Percentiles rank a stretch among this genome's conserved stretches.
phyloP scores from a whole-genome alignment of 2,888 invertebrate genomes.

The Deilephila porcellus region DNA sequence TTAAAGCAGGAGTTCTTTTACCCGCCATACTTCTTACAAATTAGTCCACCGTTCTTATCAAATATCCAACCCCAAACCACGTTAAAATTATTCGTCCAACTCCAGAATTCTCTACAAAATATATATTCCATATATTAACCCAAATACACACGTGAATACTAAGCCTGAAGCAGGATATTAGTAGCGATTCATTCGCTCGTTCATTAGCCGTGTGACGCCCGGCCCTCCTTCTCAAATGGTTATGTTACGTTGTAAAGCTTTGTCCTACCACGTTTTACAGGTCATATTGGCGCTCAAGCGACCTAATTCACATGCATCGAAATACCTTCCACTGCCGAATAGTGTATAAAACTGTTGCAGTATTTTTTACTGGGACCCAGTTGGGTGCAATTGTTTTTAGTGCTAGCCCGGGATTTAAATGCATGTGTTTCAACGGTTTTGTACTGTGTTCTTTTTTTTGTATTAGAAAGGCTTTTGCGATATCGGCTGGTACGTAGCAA shows the following conservation, averaged over 20 bases:
- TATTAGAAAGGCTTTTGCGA: neutral
- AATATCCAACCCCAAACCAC: neutral
- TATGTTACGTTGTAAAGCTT: constrained; percentile 31
- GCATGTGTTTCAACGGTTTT: neutral
- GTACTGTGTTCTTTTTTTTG: neutral
- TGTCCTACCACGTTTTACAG: constrained; percentile 30
- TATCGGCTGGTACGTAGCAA: neutral
- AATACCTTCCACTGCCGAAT: constrained; percentile 20
- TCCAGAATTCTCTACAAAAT: neutral
- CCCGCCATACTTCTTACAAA: too few relatives aligned
- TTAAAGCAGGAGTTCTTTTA: too few relatives aligned
- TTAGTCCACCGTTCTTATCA: too few relatives aligned
- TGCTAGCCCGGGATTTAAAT: neutral
- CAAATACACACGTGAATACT: neutral
- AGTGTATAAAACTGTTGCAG: constrained; percentile 15
- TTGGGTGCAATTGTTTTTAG: constrained; percentile 15
- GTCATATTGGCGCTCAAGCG: constrained; percentile 22
- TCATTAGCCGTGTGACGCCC: neutral
- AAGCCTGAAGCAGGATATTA: neutral
- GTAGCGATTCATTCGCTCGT: constrained; percentile 1
- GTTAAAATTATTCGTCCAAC: too few relatives aligned
- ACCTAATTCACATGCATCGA: constrained; percentile 8
- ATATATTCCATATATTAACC: too few relatives aligned
- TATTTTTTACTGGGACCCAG: constrained; percentile 1
- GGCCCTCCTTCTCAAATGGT: constrained; percentile 22